A percentile compares a stretch with the other conserved stretches of the same genome.
Conservation (phyloP, 2,113 vertebrate species). For the human region GRCh38 chr5:179114001-179114500, state of each 20-base stretch:
- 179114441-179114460: not conserved
- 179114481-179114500: not conserved
- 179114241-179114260: slow-evolving; percentile 91
- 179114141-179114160: slow-evolving; percentile 79
- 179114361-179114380: not conserved
- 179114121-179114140: slow-evolving; percentile 57
- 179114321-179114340: slow-evolving; percentile 92
- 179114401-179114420: slow-evolving; percentile 7
- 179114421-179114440: slow-evolving; percentile 49
- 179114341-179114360: slow-evolving; percentile 77
- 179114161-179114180: slow-evolving; percentile 74
- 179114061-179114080: slow-evolving; percentile 59
- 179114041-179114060: slow-evolving; percentile 81
- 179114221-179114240: slow-evolving; percentile 96
- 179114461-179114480: not conserved
- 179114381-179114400: not conserved
- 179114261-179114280: slow-evolving; percentile 92
- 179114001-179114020: slow-evolving; percentile 86
- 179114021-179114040: slow-evolving; percentile 90
- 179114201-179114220: slow-evolving; percentile 73
- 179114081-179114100: slow-evolving; percentile 39
- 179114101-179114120: not conserved
- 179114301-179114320: slow-evolving; percentile 95
- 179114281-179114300: slow-evolving; percentile 95
- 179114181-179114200: slow-evolving; percentile 41